Conservation (phyloP, 2,888 invertebrate species). For the Amblyjoppa proteus region DNA sequence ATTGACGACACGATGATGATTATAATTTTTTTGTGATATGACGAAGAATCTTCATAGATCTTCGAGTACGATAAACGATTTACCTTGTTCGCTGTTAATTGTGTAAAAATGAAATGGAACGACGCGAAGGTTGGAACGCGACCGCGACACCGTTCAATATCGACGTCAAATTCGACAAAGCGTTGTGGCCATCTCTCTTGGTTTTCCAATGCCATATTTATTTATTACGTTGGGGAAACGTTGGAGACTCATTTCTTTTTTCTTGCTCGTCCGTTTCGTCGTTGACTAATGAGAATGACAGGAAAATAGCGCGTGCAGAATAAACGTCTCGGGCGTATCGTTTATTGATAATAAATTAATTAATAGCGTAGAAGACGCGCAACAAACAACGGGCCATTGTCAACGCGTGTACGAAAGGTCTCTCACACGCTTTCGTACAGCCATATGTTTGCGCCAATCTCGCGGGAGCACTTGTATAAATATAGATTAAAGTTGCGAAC, state of each 20-base stretch:
- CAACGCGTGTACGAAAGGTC: slow-evolving; percentile 42
- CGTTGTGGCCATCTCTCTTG: slow-evolving; percentile 17
- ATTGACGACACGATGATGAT: slow-evolving; percentile 38
- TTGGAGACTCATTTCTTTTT: not conserved
- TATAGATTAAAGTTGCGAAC: slow-evolving; percentile 47
- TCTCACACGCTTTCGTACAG: slow-evolving; percentile 36
- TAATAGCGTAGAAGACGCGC: slow-evolving; percentile 30
- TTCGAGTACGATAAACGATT: slow-evolving; percentile 11
- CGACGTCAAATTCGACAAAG: slow-evolving; percentile 1
- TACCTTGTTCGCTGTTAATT: slow-evolving; percentile 16
- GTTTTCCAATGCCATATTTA: slow-evolving; percentile 57
- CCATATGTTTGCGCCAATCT: slow-evolving; percentile 56
- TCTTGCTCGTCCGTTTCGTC: slow-evolving; percentile 14
- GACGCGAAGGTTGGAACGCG: not conserved
- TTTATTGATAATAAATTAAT: slow-evolving; percentile 48
- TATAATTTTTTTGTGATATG: slow-evolving; percentile 53
- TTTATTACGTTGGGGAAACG: slow-evolving; percentile 45
- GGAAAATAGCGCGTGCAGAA: not conserved
- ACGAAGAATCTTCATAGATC: slow-evolving; percentile 49
- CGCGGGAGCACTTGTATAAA: slow-evolving; percentile 60
- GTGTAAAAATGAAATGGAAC: not conserved
- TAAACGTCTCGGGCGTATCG: slow-evolving; percentile 11
- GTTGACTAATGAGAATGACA: slow-evolving; percentile 9
- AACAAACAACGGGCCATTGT: slow-evolving; percentile 18
- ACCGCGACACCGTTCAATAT: slow-evolving; percentile 27